Conservation (phyloP, 1,140 invertebrate species). For the Sarcophaga peregrina region DNA sequence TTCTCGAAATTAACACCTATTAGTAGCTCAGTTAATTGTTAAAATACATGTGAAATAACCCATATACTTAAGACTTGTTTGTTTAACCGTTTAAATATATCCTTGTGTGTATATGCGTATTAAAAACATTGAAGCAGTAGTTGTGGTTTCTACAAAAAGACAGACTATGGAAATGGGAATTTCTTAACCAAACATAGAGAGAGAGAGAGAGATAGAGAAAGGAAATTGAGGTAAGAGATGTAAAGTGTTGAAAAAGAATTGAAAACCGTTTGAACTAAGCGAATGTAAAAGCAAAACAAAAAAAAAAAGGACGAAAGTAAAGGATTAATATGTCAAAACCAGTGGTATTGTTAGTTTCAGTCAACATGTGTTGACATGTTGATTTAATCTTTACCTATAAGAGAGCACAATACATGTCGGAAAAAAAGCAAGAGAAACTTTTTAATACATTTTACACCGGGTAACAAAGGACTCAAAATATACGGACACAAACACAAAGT, state of each 20-base stretch:
- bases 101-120: too few species aligned
- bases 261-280: background rate
- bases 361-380: constrained; percentile 26
- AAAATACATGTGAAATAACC: too few species aligned
- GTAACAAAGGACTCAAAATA: background rate
- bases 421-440: background rate
- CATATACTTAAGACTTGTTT: too few species aligned
- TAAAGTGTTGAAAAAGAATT: background rate
- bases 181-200: too few species aligned
- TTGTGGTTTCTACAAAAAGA: too few species aligned
- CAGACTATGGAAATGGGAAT: too few species aligned
- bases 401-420: background rate
- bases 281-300: constrained; percentile 10
- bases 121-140: too few species aligned
- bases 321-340: constrained; percentile 24
- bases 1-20: too few species aligned
- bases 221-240: too few species aligned
- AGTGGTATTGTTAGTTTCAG: constrained; percentile 12
- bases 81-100: too few species aligned
- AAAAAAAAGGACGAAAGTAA: background rate
- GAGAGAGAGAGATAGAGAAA: too few species aligned
- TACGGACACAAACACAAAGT: background rate
- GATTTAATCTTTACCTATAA: constrained; percentile 27
- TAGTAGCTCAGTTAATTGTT: too few species aligned
- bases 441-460: background rate